Percentiles rank a stretch among this genome's conserved stretches.
Evolutionary conservation across 1,140 invertebrate species (phyloP).

Genomic region (Drosophila sulfurigaster): DNA sequence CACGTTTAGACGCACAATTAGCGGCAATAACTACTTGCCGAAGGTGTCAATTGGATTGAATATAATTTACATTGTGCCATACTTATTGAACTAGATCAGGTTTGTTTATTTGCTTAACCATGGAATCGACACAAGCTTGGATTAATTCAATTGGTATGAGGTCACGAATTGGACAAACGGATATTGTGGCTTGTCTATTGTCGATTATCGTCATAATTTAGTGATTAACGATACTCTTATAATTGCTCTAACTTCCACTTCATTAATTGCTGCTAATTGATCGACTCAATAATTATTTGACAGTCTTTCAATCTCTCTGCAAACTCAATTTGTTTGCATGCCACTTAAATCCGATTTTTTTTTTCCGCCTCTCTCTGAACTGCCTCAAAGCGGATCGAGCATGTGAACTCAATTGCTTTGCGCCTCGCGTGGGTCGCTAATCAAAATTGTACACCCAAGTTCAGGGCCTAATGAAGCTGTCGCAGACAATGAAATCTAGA

Average conservation of each 20-base stretch:
- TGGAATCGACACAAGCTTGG: not conserved
- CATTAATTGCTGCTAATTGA: conserved; percentile 21
- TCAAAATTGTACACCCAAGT: conserved; percentile 32
- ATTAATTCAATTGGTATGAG: conserved; percentile 1
- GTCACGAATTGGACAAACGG: conserved; percentile 9
- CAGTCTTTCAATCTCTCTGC: not conserved
- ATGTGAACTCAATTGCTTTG: conserved; percentile 3
- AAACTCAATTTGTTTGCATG: conserved; percentile 13
- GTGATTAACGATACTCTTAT: conserved; percentile 28
- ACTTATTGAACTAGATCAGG: conserved; percentile 36
- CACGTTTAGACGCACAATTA: conserved; percentile 1
- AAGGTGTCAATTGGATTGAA: conserved; percentile 26
- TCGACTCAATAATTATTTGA: conserved; percentile 5
- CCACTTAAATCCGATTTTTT: not conserved
- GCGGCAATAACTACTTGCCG: not conserved
- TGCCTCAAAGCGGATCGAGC: conserved; percentile 22
- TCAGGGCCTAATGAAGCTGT: conserved; percentile 27
- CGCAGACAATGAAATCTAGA: conserved; percentile 1
- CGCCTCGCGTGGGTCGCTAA: conserved; percentile 22
- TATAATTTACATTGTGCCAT: not conserved
- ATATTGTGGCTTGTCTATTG: conserved; percentile 1
- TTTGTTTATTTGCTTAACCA: conserved; percentile 24
- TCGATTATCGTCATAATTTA: conserved; percentile 32
- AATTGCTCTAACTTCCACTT: conserved; percentile 12
- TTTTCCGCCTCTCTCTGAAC: conserved; percentile 4